Percentiles rank a stretch among this genome's conserved stretches.
phyloP scores from a whole-genome alignment of 2,113 vertebrate genomes.

The Steatornis caripensis region DNA sequence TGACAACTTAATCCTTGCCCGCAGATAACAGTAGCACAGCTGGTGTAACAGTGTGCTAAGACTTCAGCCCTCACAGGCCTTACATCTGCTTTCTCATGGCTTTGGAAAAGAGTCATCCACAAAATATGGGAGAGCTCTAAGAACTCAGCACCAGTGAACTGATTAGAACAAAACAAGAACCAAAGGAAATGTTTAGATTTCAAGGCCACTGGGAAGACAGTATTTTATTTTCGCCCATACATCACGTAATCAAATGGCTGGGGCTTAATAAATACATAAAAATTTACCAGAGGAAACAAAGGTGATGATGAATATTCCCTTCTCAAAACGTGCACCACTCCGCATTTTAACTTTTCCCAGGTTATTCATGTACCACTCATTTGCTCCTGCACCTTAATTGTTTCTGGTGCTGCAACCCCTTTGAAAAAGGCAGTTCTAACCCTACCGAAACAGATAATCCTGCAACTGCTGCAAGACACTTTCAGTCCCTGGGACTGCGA shows the following conservation, averaged over 20 bases:
- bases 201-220: not conserved
- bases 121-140: not conserved
- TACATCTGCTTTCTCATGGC: not conserved
- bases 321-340: not conserved
- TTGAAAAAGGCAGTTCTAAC: not conserved
- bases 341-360: not conserved
- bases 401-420: not conserved
- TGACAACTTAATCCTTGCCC: not conserved
- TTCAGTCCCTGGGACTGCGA: not conserved
- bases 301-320: not conserved
- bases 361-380: not conserved
- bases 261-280: not conserved
- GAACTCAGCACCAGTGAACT: not conserved
- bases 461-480: not conserved
- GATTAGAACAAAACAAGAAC: not conserved
- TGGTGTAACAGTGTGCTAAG: not conserved
- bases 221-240: not conserved
- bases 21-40: not conserved
- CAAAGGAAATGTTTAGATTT: not conserved
- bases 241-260: not conserved
- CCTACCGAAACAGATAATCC: not conserved
- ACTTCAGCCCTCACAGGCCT: not conserved
- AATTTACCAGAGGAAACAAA: not conserved
- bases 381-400: not conserved
- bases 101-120: not conserved